Base-by-base conservation (phyloP, 2,797 vertebrate genomes). In the Sebastes matsubarae region DNA sequence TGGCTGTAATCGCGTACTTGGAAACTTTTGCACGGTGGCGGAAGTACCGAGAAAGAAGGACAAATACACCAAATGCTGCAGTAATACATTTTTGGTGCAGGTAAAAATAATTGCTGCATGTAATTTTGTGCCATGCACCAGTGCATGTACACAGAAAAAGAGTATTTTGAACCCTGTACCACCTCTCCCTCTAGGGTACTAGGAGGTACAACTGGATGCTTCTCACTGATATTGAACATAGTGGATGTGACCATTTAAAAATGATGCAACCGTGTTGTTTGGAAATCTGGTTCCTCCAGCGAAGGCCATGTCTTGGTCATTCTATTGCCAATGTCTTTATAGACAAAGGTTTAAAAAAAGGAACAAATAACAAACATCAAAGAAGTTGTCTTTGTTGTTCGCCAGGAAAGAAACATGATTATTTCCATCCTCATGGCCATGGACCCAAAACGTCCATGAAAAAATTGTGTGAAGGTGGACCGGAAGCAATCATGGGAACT, bases 291-390 rank as follows among this genome's bases (percentile, higher is more conserved):
- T 57, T 72, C 9, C 52, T 42, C 24, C 22, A 7, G 12, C 1
- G 2, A 42, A 46, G 16, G 12, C 32, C 60, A 50, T 22, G n/a
- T 52, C 46, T 52, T 36, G 34, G 18, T 50, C 18, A 38, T 29
- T 70, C 30, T 16, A 55, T 70, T 63, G 46, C 20, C 58, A 69
- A 30, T 60, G 38, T 18, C 7, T 16, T 29, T 5, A 20, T 22
- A 50, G 60, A 59, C n/a, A 20, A 59, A 38, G 20, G 29, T 27
- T 32, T 8, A 61, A 25, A 59, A 29, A 29, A 36, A 50, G 14
- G n/a, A 50, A 72, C 67, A 71, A 77, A 63, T 38, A 61, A 54
- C 34, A n/a, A 58, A 54, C 13, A 57, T 57, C 8, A 75, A 72
- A 71, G 18, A 66, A n/a, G 18, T 2, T 14, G 8, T 42, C 46